These are phyloP conservation scores for Leucozona laternaria DNA, from an alignment of 2,888 invertebrate species.

Conservation along the genomic window DNA sequence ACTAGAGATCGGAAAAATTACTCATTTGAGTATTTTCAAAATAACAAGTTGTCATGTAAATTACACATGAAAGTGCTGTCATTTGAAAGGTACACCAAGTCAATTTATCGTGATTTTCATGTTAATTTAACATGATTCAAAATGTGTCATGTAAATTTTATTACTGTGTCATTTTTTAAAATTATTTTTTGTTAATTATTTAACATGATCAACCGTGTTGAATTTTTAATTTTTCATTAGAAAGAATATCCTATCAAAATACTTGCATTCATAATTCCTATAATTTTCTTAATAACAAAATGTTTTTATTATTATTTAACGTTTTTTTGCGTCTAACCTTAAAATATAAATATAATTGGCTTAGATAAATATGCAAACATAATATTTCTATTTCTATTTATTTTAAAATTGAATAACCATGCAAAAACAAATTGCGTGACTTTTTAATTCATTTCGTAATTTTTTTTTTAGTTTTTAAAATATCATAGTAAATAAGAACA, in stretches of 20 bases:
- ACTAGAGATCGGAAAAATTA: too few relatives aligned
- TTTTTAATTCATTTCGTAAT: not conserved
- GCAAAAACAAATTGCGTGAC: constrained; percentile 62
- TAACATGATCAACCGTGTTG: too few relatives aligned
- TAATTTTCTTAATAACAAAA: not conserved
- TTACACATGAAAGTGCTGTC: too few relatives aligned
- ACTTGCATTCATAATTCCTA: constrained; percentile 13
- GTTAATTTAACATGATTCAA: too few relatives aligned
- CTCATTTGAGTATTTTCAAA: too few relatives aligned
- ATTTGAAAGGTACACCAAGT: too few relatives aligned
- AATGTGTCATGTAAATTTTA: too few relatives aligned
- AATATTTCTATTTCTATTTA: constrained; percentile 16
- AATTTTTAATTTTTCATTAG: not conserved
- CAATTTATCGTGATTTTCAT: too few relatives aligned
- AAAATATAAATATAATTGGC: constrained; percentile 5
- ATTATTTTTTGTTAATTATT: too few relatives aligned
- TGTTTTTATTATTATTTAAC: too few relatives aligned
- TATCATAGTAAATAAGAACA: constrained; percentile 31
- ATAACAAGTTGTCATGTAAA: too few relatives aligned
- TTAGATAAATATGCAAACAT: constrained; percentile 65
- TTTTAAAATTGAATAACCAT: constrained; percentile 39
- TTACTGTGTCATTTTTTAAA: too few relatives aligned
- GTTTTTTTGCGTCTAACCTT: not conserved
- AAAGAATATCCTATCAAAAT: not conserved
- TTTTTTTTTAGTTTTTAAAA: not conserved